A percentile compares a stretch with the other conserved stretches of the same genome.
These are phyloP conservation scores for Cyrtorhinus lividipennis DNA, from an alignment of 1,140 invertebrate species.

Conservation along the genomic window DNA sequence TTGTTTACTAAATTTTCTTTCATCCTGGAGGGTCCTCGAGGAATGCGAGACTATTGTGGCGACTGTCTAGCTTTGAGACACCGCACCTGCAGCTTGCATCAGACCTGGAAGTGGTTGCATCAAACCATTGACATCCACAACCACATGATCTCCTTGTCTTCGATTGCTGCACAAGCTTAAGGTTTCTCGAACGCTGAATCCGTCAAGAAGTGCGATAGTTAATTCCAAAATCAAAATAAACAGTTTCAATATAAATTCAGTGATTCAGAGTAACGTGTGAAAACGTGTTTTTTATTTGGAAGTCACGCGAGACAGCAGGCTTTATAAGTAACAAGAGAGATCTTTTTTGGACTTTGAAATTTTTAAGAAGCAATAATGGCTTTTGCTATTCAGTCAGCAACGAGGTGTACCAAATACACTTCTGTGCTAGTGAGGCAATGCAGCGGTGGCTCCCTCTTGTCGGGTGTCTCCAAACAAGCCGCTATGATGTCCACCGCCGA, in stretches of 20 bases:
- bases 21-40: conserved; percentile 45
- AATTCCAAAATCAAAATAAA: conserved; percentile 12
- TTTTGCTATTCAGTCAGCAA: conserved; percentile 6
- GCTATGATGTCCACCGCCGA: background rate
- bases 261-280: background rate
- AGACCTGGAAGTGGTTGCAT: conserved; percentile 85
- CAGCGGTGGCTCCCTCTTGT: background rate
- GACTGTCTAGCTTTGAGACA: conserved; percentile 70
- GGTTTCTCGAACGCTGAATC: too few relatives aligned
- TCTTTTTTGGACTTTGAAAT: background rate
- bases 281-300: background rate
- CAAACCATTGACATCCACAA: conserved; percentile 73
- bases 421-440: background rate
- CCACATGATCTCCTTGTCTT: conserved; percentile 61
- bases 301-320: background rate
- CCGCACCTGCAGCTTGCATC: conserved; percentile 61
- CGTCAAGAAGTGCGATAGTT: background rate
- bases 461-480: background rate
- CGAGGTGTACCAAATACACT: background rate
- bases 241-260: conserved; percentile 2
- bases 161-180: conserved; percentile 27
- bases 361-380: conserved; percentile 9
- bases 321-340: conserved; percentile 2
- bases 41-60: conserved; percentile 64
- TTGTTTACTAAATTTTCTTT: conserved; percentile 21